Evolutionary conservation across 2,113 vertebrate genomes (phyloP).

Genomic region (Oreochromis tanganicae): DNA sequence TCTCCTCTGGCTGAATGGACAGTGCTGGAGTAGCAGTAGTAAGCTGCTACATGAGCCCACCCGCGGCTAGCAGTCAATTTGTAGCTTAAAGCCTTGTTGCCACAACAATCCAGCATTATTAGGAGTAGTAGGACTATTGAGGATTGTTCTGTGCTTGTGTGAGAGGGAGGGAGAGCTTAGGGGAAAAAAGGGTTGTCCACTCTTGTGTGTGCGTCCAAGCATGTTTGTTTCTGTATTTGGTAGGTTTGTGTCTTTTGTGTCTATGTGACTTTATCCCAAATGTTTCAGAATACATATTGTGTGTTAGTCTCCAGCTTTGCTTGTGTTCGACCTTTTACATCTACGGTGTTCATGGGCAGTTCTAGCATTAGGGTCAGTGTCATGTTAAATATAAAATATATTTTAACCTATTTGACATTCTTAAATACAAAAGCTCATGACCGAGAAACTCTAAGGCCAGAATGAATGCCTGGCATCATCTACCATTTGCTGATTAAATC

Average conservation of each 20-base stretch:
- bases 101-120: slow-evolving; percentile 70
- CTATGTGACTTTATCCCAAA: neutral
- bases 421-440: neutral
- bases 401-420: neutral
- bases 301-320: neutral
- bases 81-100: slow-evolving; percentile 69
- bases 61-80: slow-evolving; percentile 67
- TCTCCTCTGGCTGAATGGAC: slow-evolving; percentile 68
- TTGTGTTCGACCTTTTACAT: neutral
- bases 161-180: neutral
- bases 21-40: slow-evolving; percentile 52
- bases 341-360: neutral
- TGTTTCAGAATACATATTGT: neutral
- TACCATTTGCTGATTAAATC: neutral
- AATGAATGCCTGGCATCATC: neutral
- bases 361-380: neutral
- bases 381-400: neutral
- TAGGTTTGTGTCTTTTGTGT: neutral
- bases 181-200: neutral
- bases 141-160: slow-evolving; percentile 23
- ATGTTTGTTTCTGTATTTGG: neutral
- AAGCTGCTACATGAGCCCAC: slow-evolving; percentile 54
- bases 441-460: neutral
- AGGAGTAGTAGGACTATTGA: slow-evolving; percentile 57
- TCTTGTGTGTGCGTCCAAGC: neutral